phyloP scores from a whole-genome alignment of 2,888 invertebrate genomes.

The Priocnemis perturbator region DNA sequence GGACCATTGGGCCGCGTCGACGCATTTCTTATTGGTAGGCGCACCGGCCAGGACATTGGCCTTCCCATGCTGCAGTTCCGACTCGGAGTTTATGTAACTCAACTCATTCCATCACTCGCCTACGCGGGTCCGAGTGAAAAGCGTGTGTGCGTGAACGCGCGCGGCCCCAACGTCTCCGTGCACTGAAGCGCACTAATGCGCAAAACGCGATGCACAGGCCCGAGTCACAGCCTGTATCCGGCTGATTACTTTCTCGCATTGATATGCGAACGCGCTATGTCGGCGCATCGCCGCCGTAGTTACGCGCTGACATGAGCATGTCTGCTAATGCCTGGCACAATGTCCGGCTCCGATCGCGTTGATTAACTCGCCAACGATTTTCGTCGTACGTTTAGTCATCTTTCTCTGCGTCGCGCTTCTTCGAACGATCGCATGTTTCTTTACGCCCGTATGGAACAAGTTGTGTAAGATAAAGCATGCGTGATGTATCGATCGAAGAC shows the following conservation, averaged over 20 bases:
- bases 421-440: too few species aligned
- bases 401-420: too few species aligned
- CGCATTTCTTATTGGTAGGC: slow-evolving; percentile 47
- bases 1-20: slow-evolving; percentile 5
- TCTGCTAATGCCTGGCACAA: not conserved
- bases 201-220: too few species aligned
- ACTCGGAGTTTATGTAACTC: slow-evolving; percentile 63
- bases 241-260: too few species aligned
- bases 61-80: slow-evolving; percentile 60
- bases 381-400: too few species aligned
- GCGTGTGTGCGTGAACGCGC: slow-evolving; percentile 26
- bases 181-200: slow-evolving; percentile 4
- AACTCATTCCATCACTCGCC: slow-evolving; percentile 52
- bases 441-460: too few species aligned
- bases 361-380: too few species aligned
- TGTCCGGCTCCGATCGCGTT: too few species aligned
- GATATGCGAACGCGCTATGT: not conserved
- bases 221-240: too few species aligned
- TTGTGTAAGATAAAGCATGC: too few species aligned
- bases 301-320: too few species aligned
- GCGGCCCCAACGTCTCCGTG: slow-evolving; percentile 16
- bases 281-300: slow-evolving; percentile 5
- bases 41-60: slow-evolving; percentile 66
- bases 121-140: slow-evolving; percentile 10
- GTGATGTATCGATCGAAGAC: too few species aligned